phyloP scores from a whole-genome alignment of 2,888 invertebrate species.

The Choristoneura rosaceana region DNA sequence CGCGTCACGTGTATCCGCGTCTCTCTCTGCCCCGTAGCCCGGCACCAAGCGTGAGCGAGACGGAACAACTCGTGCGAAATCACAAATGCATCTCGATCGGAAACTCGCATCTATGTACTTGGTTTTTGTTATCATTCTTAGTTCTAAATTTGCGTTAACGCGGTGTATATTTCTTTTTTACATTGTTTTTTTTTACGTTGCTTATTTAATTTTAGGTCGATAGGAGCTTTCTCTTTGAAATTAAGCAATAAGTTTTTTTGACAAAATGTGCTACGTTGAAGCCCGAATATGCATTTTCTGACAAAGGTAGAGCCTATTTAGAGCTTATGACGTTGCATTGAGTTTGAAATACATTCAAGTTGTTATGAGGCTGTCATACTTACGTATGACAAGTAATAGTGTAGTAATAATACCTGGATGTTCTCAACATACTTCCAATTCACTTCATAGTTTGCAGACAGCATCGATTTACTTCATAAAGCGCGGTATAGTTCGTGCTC shows the following conservation, averaged over 20 bases:
- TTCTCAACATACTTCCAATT: background rate
- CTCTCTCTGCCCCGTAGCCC: slow-evolving; percentile 1
- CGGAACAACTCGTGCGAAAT: slow-evolving; percentile 42
- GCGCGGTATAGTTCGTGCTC: background rate
- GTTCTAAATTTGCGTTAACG: slow-evolving; percentile 61
- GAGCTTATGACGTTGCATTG: background rate
- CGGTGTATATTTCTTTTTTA: slow-evolving; percentile 49
- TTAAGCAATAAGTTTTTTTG: slow-evolving; percentile 20
- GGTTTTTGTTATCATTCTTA: slow-evolving; percentile 73
- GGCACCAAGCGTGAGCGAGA: slow-evolving; percentile 2
- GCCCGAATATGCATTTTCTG: slow-evolving; percentile 32
- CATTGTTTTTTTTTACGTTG: slow-evolving; percentile 70
- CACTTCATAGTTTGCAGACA: background rate
- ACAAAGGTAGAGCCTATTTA: slow-evolving; percentile 11
- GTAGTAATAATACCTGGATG: background rate
- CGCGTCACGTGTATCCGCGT: slow-evolving; percentile 12
- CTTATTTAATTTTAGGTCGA: slow-evolving; percentile 61
- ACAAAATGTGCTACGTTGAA: slow-evolving; percentile 21
- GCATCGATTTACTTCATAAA: background rate
- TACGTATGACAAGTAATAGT: background rate
- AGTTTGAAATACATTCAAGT: background rate
- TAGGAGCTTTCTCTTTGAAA: slow-evolving; percentile 18
- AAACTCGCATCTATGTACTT: slow-evolving; percentile 74
- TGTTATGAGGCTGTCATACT: background rate
- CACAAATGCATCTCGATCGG: slow-evolving; percentile 64